Evolutionary conservation across 92 coral and sea anemone species (phyloP), one percentile per base, ranked within the genome.

Genomic region (Palythoa grandiflora): DNA sequence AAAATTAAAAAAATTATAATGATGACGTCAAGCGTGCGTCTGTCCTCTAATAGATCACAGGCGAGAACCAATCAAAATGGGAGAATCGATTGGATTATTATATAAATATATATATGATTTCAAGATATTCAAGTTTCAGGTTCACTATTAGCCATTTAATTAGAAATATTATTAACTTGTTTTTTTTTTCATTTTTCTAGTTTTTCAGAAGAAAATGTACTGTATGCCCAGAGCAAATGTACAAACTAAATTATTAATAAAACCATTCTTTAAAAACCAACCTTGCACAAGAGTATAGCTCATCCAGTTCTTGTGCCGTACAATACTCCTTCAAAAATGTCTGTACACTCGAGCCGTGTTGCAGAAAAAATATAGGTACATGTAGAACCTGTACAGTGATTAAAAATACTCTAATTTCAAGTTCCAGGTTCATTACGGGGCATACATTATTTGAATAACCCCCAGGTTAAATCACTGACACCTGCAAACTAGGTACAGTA

Each of bases 361-460:
- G 68, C 68, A 60, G 68, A 60, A 60, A 60, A 14, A 16, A 60
- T 60, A 60, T 60, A 60, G 28, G 28, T 60, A 60, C 68, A 14
- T 60, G 68, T 60, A 60, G 20, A 60, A 60, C 15, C 68, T 60
- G 68, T 60, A 60, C 19, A 60, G 19, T 60, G 68, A 60, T 60
- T 60, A 60, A 60, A 14, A 60, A 60, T 60, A 60, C 68, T 16
- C 68, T 14, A 60, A 60, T 60, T 14, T 60, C 28, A 60, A 60
- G 68, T 60, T 60, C 68, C 68, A 60, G 68, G 68, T 60, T 60
- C 68, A 60, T 60, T 60, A 60, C 68, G 68, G 68, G 68, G 68
- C 68, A 60, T 60, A 60, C 15, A 60, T 28, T 60, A 60, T 60
- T 60, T 60, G 68, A 60, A 60, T 60, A 60, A 60, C 68, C 20